Conservation (phyloP, 2,113 vertebrate genomes). For the Tamias sibiricus region DNA sequence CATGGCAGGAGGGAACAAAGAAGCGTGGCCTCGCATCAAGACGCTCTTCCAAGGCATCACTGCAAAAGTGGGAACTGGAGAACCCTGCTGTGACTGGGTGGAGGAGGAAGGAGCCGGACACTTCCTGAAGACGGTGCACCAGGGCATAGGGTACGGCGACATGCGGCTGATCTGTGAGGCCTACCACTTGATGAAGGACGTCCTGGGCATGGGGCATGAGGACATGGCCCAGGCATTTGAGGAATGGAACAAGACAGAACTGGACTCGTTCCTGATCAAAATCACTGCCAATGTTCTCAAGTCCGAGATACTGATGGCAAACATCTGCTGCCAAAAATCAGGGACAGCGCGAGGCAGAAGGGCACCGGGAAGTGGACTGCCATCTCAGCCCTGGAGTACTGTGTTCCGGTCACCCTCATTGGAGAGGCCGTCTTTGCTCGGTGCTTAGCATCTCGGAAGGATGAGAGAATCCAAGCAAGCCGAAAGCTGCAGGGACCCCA, state of each 20-base stretch:
- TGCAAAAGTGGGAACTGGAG: conserved; percentile 97
- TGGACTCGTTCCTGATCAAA: conserved; percentile 99
- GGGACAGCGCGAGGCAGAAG: conserved; percentile 97
- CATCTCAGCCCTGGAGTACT: conserved; percentile 96
- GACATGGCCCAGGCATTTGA: conserved; percentile 96
- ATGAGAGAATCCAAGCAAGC: conserved; percentile 94
- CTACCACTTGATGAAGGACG: conserved; percentile 98
- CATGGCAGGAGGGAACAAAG: conserved; percentile 97
- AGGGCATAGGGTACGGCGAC: conserved; percentile 99
- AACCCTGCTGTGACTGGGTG: conserved; percentile 99
- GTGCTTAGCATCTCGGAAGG: conserved; percentile 97
- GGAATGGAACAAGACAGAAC: conserved; percentile 97
- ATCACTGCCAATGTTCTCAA: conserved; percentile 97
- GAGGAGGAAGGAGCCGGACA: conserved; percentile 97
- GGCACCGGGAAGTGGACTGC: conserved; percentile 99
- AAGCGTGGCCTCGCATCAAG: conserved; percentile 98
- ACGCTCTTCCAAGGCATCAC: conserved; percentile 97
- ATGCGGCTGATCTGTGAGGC: conserved; percentile 99
- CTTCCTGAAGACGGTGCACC: conserved; percentile 99
- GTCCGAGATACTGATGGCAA: conserved; percentile 90
- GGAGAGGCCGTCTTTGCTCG: conserved; percentile 99
- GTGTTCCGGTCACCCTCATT: conserved; percentile 96
- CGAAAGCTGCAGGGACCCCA: conserved; percentile 91
- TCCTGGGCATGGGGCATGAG: conserved; percentile 92
- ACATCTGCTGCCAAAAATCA: conserved; percentile 95